These are phyloP conservation scores for Neuroterus valhalla DNA, from an alignment of 1,140 invertebrate species.

Conservation along the genomic window DNA sequence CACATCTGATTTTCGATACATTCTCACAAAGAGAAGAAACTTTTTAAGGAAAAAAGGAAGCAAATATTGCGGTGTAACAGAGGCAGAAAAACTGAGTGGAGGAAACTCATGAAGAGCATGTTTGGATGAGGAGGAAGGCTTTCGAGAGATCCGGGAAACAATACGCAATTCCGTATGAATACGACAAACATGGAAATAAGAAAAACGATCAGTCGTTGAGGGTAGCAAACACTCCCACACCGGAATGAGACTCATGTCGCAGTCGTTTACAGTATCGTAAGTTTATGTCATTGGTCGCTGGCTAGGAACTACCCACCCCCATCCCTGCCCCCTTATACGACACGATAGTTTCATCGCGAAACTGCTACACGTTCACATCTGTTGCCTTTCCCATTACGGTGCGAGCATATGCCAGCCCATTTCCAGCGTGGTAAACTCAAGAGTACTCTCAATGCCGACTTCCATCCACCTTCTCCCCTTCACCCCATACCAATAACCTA, in stretches of 20 bases:
- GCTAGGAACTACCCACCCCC: constrained; percentile 41
- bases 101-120: not conserved
- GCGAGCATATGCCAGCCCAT: constrained; percentile 53
- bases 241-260: constrained; percentile 37
- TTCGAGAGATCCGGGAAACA: constrained; percentile 35
- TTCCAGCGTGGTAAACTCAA: constrained; percentile 57
- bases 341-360: constrained; percentile 65
- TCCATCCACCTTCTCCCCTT: not conserved
- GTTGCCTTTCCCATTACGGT: constrained; percentile 64
- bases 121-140: not conserved
- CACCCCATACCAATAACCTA: constrained; percentile 1
- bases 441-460: constrained; percentile 43
- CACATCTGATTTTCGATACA: too few species aligned
- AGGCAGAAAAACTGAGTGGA: not conserved
- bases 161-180: constrained; percentile 45
- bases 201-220: constrained; percentile 54
- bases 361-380: constrained; percentile 63
- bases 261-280: constrained; percentile 63
- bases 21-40: too few species aligned
- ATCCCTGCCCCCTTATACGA: constrained; percentile 31
- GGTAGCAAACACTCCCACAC: not conserved
- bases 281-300: constrained; percentile 59
- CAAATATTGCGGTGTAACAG: not conserved
- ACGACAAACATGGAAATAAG: constrained; percentile 44
- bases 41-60: too few species aligned